Percentiles rank a stretch among this genome's conserved stretches.
Evolutionary conservation across 2,888 invertebrate genomes (phyloP).

Genomic region (Hecatera dysodea): DNA sequence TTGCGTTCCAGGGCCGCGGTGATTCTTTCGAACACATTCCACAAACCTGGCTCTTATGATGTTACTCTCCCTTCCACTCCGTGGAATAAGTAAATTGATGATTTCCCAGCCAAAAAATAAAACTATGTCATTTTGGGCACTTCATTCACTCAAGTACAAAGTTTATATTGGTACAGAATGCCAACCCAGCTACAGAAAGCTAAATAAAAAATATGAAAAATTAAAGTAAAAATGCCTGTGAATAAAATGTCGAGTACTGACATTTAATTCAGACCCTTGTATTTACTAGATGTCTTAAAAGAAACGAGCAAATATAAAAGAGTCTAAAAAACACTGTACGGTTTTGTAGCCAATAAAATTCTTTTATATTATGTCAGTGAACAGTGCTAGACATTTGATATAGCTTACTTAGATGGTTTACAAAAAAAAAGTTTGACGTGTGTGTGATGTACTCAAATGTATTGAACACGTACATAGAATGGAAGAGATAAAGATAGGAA

Average conservation of each 20-base stretch:
- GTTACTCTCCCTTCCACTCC: too few relatives aligned
- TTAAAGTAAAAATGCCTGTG: not conserved
- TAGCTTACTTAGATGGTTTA: not conserved
- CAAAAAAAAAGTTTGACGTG: not conserved
- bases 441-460: too few relatives aligned
- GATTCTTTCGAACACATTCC: too few relatives aligned
- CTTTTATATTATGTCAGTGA: slow-evolving; percentile 11
- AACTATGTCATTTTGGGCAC: too few relatives aligned
- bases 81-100: too few relatives aligned
- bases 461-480: not conserved
- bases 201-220: not conserved
- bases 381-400: not conserved
- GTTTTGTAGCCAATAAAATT: slow-evolving; percentile 6
- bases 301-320: not conserved
- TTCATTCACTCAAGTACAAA: not conserved
- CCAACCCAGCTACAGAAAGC: not conserved
- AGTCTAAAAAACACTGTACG: not conserved
- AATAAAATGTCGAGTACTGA: not conserved
- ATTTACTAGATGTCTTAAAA: slow-evolving; percentile 17
- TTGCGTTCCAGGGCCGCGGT: too few relatives aligned
- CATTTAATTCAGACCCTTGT: not conserved
- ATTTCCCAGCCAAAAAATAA: too few relatives aligned
- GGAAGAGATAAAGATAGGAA: not conserved
- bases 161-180: not conserved
- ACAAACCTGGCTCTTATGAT: too few relatives aligned